Evolutionary conservation across 2,113 vertebrate species (phyloP), one percentile per base, ranked within the genome.

Genomic region (Nematolebias whitei): DNA sequence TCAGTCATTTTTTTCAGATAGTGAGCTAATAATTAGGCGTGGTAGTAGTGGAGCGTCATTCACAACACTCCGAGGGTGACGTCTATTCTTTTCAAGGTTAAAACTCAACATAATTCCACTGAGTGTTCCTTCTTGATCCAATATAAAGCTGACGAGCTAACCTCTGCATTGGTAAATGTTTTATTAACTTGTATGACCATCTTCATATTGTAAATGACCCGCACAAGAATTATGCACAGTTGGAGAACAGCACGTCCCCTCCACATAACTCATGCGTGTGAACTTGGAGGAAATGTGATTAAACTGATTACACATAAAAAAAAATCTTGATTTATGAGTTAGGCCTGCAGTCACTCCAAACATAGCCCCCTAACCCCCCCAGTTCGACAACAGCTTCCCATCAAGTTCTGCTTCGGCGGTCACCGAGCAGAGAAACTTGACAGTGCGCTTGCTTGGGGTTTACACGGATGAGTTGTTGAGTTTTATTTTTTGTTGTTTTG

Each of bases 281-380:
- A 3, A 49, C 22, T 14, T 2, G 14, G 6, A 39, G 13, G 13
- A 53, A 16, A 40, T 54, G 40, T 48, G 49, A 60, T 39, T 41
- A 20, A 41, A 57, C 14, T 0, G 38, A 65, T 32, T 35, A 38
- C 44, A 23, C 59, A 35, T 8, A 35, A 35, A 69, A 39, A 14
- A 56, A 53, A 35, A 29, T 39, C 54, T 61, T 80, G 51, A 75
- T 63, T 63, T 41, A 40, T 3, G 38, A 45, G 44, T 12, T 24
- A 35, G 61, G 20, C 63, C 53, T 51, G 61, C 68, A 76, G 40
- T 50, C 58, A 45, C 50, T 62, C 74, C 44, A 71, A 68, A 78
- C 57, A 60, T 18, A 83, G 40, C 52, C 50, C 49, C 29, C 62
- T 7, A 7, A 15, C 41, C 55, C 24, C 43, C 16, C 12, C 12